These are phyloP conservation scores for Halcyon smyrnensis DNA, from an alignment of 2,797 vertebrate species.

Conservation along the genomic window DNA sequence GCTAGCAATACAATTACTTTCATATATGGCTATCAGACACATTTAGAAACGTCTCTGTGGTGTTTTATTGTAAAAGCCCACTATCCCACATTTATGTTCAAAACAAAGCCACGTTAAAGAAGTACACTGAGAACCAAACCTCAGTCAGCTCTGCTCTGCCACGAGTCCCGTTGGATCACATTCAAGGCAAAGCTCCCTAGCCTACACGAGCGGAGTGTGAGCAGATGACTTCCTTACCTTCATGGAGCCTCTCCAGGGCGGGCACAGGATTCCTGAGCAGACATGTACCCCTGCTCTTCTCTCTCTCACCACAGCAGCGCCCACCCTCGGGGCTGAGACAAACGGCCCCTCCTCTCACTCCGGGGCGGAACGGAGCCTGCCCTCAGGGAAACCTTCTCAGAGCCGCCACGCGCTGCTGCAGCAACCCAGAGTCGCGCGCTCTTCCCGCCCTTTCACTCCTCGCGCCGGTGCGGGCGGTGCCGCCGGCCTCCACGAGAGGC, in stretches of 20 bases:
- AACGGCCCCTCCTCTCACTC: too few species aligned
- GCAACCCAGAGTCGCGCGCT: too few species aligned
- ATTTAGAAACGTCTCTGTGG: rapidly evolving
- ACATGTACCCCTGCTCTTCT: too few species aligned
- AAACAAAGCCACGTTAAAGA: rapidly evolving
- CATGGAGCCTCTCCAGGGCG: rapidly evolving
- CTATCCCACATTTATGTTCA: rapidly evolving
- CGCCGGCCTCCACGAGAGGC: rapidly evolving
- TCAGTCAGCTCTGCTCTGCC: not conserved
- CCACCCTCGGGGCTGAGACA: rapidly evolving
- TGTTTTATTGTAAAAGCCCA: rapidly evolving
- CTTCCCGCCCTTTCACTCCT: not conserved
- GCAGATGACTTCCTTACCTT: rapidly evolving
- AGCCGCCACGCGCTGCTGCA: too few species aligned
- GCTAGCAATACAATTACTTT: rapidly evolving
- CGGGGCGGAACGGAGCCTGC: too few species aligned
- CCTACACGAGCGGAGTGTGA: rapidly evolving
- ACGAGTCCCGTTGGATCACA: rapidly evolving
- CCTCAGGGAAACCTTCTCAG: too few species aligned
- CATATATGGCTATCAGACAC: rapidly evolving
- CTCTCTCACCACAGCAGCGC: rapidly evolving
- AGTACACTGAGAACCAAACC: too few species aligned
- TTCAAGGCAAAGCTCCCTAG: rapidly evolving
- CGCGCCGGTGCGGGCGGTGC: rapidly evolving
- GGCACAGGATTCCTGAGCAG: rapidly evolving